Evolutionary conservation across 2,888 invertebrate species (phyloP), one percentile per base, ranked within the genome.

Genomic region (Drosophila pegasa): DNA sequence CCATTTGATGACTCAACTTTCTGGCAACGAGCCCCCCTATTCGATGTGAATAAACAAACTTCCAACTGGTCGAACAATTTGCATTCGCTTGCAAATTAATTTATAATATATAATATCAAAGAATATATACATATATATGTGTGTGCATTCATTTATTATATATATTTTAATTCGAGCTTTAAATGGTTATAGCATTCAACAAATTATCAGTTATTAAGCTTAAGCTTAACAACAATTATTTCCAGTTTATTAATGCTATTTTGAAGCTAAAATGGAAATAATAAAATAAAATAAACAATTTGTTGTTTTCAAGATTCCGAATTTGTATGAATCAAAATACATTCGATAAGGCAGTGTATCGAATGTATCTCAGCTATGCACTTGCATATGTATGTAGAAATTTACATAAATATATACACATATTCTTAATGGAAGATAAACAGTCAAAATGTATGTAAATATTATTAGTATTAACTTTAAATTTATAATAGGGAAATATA

Each of bases 11-110:
- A 57, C 16, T 56, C 55, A 66, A 66, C 33, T 29, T 55, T 41
- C 62, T 51, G 56, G 59, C 41, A 69, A 43, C 77, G 75, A 68
- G 75, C 78, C 78, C 78, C 63, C 48, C 22, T 45, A 45, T 52
- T 29, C 12, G 35, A 22, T 37, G 35, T 8, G 33, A 22, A 27
- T 45, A 56, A 48, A 47, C 38, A 56, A 62, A 56, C 16, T 29
- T 29, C 6, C 40, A 66, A 57, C 66, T 75, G 75, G 71, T 67
- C 71, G 16, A 14, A 2, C 45, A 75, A 61, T 75, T 72, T 50
- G 52, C 72, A 68, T 58, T 61, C 40, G 54, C 12, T 48, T 56
- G 55, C 43, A 58, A 75, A 75, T 71, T 58, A 56, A 52, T 68
- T 58, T 50, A 56, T 52, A 38, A 40, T 31, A 59, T 25, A 38